Evolutionary conservation across 2,888 invertebrate genomes (phyloP).

Genomic region (Cephus spinipes): DNA sequence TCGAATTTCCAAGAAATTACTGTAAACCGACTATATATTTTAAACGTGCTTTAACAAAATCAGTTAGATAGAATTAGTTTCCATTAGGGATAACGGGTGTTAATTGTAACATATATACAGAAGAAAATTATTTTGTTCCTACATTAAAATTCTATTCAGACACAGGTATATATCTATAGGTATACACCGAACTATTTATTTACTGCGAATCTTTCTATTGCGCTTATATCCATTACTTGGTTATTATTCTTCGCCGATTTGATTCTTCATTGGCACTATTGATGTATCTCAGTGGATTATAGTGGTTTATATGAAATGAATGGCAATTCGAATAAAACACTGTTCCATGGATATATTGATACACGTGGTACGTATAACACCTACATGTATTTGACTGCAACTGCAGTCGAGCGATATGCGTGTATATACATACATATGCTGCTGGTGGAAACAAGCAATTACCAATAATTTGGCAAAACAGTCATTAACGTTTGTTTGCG

Average conservation of each 20-base stretch:
- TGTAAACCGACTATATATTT: too few relatives aligned
- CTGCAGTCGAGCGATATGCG: not conserved
- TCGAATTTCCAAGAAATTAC: too few relatives aligned
- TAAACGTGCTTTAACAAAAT: too few relatives aligned
- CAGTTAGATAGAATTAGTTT: too few relatives aligned
- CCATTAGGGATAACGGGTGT: too few relatives aligned
- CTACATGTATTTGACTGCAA: not conserved
- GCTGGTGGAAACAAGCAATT: not conserved
- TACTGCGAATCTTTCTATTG: too few relatives aligned
- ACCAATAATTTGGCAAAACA: not conserved
- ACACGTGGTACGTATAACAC: not conserved
- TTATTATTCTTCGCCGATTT: not conserved
- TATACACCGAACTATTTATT: too few relatives aligned
- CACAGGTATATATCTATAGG: too few relatives aligned
- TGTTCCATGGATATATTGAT: not conserved
- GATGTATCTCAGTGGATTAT: not conserved
- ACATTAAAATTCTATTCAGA: too few relatives aligned
- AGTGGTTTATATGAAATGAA: not conserved
- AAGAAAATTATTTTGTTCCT: too few relatives aligned
- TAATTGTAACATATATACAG: too few relatives aligned
- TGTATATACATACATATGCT: not conserved
- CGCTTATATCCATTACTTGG: too few relatives aligned
- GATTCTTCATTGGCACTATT: not conserved
- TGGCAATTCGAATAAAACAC: not conserved
- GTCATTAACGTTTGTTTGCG: not conserved